Evolutionary conservation across 2,113 vertebrate genomes (phyloP), one percentile per base, ranked within the genome.

Genomic region (Brachyhypopomus gauderio): DNA sequence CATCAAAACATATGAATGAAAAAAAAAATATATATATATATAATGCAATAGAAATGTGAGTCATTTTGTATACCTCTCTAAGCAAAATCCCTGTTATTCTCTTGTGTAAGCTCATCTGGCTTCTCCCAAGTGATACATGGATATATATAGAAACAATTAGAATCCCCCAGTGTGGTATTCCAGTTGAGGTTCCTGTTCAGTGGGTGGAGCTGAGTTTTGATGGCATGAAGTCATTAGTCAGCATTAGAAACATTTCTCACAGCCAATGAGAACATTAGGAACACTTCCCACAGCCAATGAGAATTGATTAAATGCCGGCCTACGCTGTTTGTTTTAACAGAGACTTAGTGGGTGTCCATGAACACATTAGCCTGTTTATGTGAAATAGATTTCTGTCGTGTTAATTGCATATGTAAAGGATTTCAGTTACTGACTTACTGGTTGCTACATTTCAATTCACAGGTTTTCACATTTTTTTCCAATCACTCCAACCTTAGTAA

Each of bases 161-260:
- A 70, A 60, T 27, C 8, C 11, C 16, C 55, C 34, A 45, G 41
- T 70, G 58, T 73, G 70, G 63, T 79, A 38, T 79, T 34, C 78
- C 58, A 55, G 70, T 64, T 64, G 59, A 59, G 17, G 70, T 80
- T 80, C 73, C 79, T 23, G 58, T 55, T 80, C 25, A 66, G 45
- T 80, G 52, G 77, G 77, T 62, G 36, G 66, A 72, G 58, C 56
- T 34, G 63, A 9, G 36, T 77, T 74, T 60, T 60, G 71, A 67
- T 56, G 55, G 45, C 11, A 71, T 79, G 66, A 69, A 63, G 38
- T 52, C 78, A 74, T 82, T 75, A 74, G 66, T 76, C 77, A 85
- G 84, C 81, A 84, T 83, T 76, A 67, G 55, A 60, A 78, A 70
- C 23, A 23, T 63, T 80, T 82, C 78, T 62, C 62, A 79, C 66